Evolutionary conservation across 2,888 invertebrate species (phyloP).

Genomic region (Heliconius erato): DNA sequence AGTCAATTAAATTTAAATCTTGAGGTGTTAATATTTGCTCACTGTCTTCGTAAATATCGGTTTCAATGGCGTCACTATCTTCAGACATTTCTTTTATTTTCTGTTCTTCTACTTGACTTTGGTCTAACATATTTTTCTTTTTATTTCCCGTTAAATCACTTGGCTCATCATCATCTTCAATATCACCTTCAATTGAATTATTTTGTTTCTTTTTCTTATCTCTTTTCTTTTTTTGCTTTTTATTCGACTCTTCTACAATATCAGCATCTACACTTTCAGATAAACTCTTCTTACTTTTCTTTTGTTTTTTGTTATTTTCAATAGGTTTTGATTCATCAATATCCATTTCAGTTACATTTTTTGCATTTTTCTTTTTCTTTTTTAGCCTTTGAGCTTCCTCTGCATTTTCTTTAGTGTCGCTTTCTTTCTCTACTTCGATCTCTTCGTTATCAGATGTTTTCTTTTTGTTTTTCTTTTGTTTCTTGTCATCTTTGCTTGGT

Average conservation of each 20-base stretch:
- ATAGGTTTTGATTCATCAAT: constrained; percentile 42
- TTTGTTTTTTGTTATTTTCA: constrained; percentile 42
- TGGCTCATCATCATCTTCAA: constrained; percentile 40
- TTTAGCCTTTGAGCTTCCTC: background rate
- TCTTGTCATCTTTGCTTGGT: constrained; percentile 38
- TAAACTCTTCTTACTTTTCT: constrained; percentile 39
- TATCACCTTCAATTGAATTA: constrained; percentile 43
- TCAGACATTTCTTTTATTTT: constrained; percentile 55
- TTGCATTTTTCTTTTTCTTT: background rate
- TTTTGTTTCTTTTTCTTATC: constrained; percentile 41
- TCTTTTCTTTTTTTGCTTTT: constrained; percentile 34
- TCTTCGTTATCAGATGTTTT: constrained; percentile 30
- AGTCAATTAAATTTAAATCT: constrained; percentile 68
- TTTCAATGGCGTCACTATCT: constrained; percentile 75
- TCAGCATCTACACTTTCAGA: constrained; percentile 30
- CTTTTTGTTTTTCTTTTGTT: constrained; percentile 44
- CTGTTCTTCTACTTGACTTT: constrained; percentile 40
- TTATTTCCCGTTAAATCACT: constrained; percentile 45
- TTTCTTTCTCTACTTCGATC: constrained; percentile 3
- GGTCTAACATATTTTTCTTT: constrained; percentile 36
- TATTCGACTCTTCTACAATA: background rate
- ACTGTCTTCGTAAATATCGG: constrained; percentile 68
- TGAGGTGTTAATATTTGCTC: constrained; percentile 65
- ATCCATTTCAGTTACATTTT: background rate
- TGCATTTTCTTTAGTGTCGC: background rate